Evolutionary conservation across 2,797 vertebrate genomes (phyloP).

Genomic region (Anisognathus igniventris): DNA sequence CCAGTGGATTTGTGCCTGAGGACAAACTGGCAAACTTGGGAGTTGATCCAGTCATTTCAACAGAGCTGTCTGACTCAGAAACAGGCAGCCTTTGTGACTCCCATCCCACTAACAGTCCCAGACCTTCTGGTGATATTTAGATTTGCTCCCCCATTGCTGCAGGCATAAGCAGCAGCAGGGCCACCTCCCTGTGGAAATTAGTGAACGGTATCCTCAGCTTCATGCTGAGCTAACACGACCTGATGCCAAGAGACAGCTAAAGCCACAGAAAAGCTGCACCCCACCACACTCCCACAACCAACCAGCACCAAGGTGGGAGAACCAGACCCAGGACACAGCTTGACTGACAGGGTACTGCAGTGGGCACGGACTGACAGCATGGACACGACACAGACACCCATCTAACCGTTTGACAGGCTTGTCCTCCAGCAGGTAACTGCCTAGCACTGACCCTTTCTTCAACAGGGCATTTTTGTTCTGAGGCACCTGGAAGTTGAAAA

Average conservation of each 20-base stretch:
- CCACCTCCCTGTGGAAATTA: not conserved
- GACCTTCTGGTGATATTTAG: not conserved
- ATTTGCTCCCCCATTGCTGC: not conserved
- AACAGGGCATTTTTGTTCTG: slow-evolving; percentile 70
- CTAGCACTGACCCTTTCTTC: slow-evolving; percentile 84
- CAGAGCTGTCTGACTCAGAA: not conserved
- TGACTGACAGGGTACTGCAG: not conserved
- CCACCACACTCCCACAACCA: not conserved
- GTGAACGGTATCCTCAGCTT: not conserved
- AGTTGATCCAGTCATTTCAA: not conserved
- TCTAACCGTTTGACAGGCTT: slow-evolving; percentile 78
- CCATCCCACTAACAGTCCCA: not conserved
- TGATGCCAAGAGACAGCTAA: not conserved
- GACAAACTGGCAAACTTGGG: not conserved
- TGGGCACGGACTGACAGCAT: not conserved
- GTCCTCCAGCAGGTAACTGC: slow-evolving; percentile 77
- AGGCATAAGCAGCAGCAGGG: not conserved
- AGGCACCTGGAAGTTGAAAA: slow-evolving; percentile 72
- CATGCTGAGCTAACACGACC: not conserved
- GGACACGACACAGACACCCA: slow-evolving; percentile 20
- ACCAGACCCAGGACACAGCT: not conserved
- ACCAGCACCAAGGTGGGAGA: not conserved
- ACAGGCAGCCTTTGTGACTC: not conserved
- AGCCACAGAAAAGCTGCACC: not conserved
- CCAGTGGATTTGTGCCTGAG: not conserved